Evolutionary conservation across 2,888 invertebrate species (phyloP), one percentile per base, ranked within the genome.

Genomic region (Cryptus viduatorius): DNA sequence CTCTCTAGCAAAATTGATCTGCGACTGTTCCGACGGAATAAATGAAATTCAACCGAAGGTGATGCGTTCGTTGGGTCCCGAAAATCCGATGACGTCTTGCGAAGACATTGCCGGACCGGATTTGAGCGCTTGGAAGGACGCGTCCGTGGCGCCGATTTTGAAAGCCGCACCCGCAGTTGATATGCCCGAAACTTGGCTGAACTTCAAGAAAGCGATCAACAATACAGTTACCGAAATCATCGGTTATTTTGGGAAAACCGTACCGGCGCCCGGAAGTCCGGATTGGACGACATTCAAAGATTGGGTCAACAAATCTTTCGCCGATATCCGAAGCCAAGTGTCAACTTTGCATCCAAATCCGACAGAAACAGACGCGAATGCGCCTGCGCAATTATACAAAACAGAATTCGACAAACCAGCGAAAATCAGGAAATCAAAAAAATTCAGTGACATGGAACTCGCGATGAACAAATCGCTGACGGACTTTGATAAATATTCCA

Each of bases 1-100:
- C 0, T 96, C 96, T 0, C 91, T 98, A 14, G 96, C 97, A 0
- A 95, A 95, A 46, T 94, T 98, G 16, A 96, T 98, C 80, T 98
- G 98, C 91, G 96, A 96, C 46, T 97, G 97, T 93, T 96, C 97
- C 0, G 97, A 96, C 82, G 93, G 95, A 1, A 94, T 98, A 3
- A 94, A 95, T 53, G 92, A 94, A 19, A 95, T 96, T 0, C 97
- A 97, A 89, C 95, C 95, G 4, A 94, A 95, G 84, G 97, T 97
- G 37, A 97, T 98, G 97, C 95, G 96, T 88, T 95, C 95, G 0
- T 93, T 95, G 0, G 94, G 94, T 16, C 90, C 94, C 10, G 95
- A 95, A 69, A 96, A 96, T 93, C 95, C 95, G 0, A 94, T 96
- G n/a, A 93, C 96, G 0, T 94, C 95, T 88, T 98, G 97, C 93